A percentile compares a stretch with the other conserved stretches of the same genome.
These are phyloP conservation scores for Drosophila setifemur DNA, from an alignment of 1,140 invertebrate species.

Conservation along the genomic window DNA sequence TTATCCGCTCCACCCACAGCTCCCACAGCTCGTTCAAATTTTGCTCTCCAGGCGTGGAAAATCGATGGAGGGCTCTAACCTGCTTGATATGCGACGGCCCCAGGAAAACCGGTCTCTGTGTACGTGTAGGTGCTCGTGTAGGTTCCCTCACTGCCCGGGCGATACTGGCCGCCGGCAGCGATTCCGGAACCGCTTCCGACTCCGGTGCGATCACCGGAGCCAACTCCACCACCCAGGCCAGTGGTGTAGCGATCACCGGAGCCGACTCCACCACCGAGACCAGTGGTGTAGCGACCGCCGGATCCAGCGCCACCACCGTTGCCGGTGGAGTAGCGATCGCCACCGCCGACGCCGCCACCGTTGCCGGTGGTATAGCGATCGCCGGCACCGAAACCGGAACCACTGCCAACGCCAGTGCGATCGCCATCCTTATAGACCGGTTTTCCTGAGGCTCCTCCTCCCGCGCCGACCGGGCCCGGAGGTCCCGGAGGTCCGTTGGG, in stretches of 20 bases:
- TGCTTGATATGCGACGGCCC: slow-evolving; percentile 66
- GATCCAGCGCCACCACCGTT: slow-evolving; percentile 24
- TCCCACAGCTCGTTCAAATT: slow-evolving; percentile 62
- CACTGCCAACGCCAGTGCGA: slow-evolving; percentile 43
- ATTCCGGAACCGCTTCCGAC: slow-evolving; percentile 28
- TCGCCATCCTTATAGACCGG: slow-evolving; percentile 63
- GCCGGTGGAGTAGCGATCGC: slow-evolving; percentile 20
- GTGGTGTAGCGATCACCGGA: slow-evolving; percentile 17
- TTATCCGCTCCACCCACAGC: slow-evolving; percentile 11
- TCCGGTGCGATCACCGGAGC: slow-evolving; percentile 13
- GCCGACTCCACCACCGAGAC: slow-evolving; percentile 10
- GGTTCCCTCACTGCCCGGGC: slow-evolving; percentile 42
- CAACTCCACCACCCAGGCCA: slow-evolving; percentile 16
- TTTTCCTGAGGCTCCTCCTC: slow-evolving; percentile 75
- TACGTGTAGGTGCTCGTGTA: slow-evolving; percentile 53
- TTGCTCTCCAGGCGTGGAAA: slow-evolving; percentile 42
- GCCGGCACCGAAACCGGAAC: slow-evolving; percentile 42
- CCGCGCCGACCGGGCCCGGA: slow-evolving; percentile 55
- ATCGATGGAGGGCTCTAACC: slow-evolving; percentile 72
- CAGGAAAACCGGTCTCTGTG: slow-evolving; percentile 79
- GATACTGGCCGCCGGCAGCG: slow-evolving; percentile 26
- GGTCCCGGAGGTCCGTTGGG: slow-evolving; percentile 64
- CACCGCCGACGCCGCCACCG: slow-evolving; percentile 21
- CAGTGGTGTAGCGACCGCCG: slow-evolving; percentile 19
- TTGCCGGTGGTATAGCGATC: slow-evolving; percentile 24